Base-by-base conservation (phyloP, 2,888 invertebrate genomes). In the Sarcophaga subvicina region DNA sequence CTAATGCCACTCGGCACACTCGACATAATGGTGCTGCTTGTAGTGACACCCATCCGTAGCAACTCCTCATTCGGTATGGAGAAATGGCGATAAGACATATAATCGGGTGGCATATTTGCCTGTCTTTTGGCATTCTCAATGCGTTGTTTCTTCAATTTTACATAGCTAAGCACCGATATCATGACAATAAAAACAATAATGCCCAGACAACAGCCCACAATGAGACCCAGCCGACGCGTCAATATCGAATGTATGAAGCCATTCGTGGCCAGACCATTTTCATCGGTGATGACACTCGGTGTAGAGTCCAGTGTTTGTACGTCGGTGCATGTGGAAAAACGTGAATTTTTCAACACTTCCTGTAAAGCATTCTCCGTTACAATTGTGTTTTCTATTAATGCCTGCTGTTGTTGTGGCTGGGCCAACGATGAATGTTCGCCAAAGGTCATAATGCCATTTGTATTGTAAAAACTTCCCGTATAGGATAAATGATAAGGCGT, bases 131-230 rank as follows among this genome's bases (percentile, higher is more conserved):
- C 95, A 37, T 96, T 95, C 88, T 96, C 96, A 63, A 94, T 91
- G 88, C 97, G 95, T 91, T 97, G 96, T 93, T 98, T 97, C 93
- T 98, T 97, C 88, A 97, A 95, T 93, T 98, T 97, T 88, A 97
- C 95, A 92, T 97, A 97, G 45, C 97, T 97, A 88, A 98, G 94
- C 69, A 96, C 96, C n/a, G 97, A 97, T 80, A 97, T 96, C 90
- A 98, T 94, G 45, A 97, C 96, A 77, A 98, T 95, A 91, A 98
- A 97, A 73, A 98, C 97, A 86, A 97, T 95, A 91, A 97, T 96
- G 78, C 97, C 97, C 94, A 98, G 95, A 91, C 97, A 97, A 92
- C 97, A 96, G 76, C 98, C 98, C 80, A 98, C 96, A 90, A 98
- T 97, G 88, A 98, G 95, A 49, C 98, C 97, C 81, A 98, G 94